Conservation (phyloP, 2,113 vertebrate species). For the Clupea harengus region DNA sequence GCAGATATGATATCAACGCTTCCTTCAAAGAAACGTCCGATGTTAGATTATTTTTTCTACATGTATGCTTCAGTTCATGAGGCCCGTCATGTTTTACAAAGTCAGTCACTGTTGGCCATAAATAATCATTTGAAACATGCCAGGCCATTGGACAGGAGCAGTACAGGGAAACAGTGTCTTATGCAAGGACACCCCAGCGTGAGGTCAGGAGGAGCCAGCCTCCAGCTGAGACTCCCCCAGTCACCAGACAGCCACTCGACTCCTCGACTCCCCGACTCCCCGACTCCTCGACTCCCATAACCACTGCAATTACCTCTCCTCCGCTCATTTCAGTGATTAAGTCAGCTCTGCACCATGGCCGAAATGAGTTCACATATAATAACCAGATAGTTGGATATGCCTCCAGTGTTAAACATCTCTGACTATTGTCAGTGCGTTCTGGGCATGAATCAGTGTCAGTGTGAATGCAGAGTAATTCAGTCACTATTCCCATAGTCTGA, state of each 20-base stretch:
- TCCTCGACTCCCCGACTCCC: too few relatives aligned
- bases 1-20: neutral
- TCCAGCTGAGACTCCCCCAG: neutral
- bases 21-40: neutral
- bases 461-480: neutral
- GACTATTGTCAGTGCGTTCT: too few relatives aligned
- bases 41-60: too few relatives aligned
- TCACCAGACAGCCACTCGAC: neutral
- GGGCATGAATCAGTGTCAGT: neutral
- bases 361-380: too few relatives aligned
- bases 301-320: neutral
- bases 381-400: too few relatives aligned
- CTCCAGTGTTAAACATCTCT: neutral
- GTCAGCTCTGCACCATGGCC: too few relatives aligned
- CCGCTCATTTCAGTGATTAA: neutral
- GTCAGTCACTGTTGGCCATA: too few relatives aligned
- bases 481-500: neutral
- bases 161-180: too few relatives aligned
- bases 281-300: neutral
- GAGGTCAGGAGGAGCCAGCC: neutral
- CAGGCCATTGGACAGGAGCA: too few relatives aligned
- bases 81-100: too few relatives aligned
- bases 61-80: too few relatives aligned
- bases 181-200: neutral
- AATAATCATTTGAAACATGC: too few relatives aligned